Base-by-base conservation (phyloP, 2,797 vertebrate species). In the Esox lucius region DNA sequence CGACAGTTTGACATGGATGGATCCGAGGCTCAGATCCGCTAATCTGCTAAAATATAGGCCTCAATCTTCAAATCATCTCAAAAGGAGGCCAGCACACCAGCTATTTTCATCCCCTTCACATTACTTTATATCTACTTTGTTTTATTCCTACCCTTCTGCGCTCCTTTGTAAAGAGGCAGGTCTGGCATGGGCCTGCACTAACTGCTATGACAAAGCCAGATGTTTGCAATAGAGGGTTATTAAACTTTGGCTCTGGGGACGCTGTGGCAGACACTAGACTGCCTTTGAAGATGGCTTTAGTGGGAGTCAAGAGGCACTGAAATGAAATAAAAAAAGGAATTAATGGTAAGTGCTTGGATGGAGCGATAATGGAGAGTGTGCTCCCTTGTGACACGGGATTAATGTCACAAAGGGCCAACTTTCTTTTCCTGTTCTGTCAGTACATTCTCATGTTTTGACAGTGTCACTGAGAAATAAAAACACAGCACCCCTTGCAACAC, bases 141-240 rank as follows among this genome's bases (percentile, higher is more conserved):
- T 84, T 85, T 84, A 81, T 80, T 84, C 85, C 86, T 83, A 71
- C 79, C 73, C 75, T 89, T 84, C 68, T 46, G 72, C 51, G 19
- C 22, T 49, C 71, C 73, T 80, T 76, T 56, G 71, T 87, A 77
- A 84, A 76, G 83, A 87, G 79, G 81, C 83, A 84, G 81, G 76
- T 83, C 85, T 90, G 82, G 77, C 82, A 87, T 76, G 74, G 80
- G 73, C 28, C 12, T 64, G 78, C 64, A 35, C 74, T 72, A 26
- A 49, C 77, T 80, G 61, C 81, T 83, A 79, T 35, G 69, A 81
- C 68, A 88, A 86, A 83, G 75, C 75, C 91, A 93, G 86, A 91
- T 93, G 89, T 93, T 92, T 87, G 88, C 73, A 93, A 92, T 92
- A 90, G 87, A 91, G 85, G 68, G 84, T 90, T 90, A 88, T 91